phyloP scores from a whole-genome alignment of 2,888 invertebrate species.

The Zhuqinia jingwanae region DNA sequence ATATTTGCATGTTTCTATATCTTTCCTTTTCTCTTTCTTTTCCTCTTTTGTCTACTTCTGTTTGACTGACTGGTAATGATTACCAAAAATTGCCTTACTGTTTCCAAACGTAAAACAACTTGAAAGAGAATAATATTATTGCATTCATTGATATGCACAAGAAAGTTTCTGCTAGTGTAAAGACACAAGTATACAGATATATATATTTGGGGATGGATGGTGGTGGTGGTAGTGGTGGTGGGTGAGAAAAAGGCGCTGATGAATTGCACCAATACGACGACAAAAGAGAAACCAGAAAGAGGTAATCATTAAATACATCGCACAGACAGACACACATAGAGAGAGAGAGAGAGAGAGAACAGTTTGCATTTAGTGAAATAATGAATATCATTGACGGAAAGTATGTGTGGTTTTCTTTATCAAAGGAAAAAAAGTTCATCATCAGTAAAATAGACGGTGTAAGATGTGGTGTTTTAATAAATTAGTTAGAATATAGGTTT shows the following conservation, averaged over 20 bases:
- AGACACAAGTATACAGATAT: too few relatives aligned
- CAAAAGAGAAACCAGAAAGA: neutral
- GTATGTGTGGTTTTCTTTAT: conserved; percentile 11
- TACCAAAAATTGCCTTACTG: conserved; percentile 32
- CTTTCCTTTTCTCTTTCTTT: neutral
- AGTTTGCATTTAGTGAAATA: neutral
- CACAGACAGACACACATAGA: too few relatives aligned
- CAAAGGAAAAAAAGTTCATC: conserved; percentile 35
- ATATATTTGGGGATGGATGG: too few relatives aligned
- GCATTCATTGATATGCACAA: too few relatives aligned
- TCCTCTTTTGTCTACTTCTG: conserved; percentile 31
- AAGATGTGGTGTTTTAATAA: neutral
- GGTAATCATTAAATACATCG: neutral
- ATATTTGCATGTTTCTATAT: too few relatives aligned
- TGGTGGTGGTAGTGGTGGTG: neutral
- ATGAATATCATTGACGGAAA: conserved; percentile 19
- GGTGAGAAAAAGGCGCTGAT: neutral
- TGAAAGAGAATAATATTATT: neutral
- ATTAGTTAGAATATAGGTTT: neutral
- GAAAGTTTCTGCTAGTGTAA: too few relatives aligned
- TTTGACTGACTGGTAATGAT: conserved; percentile 53
- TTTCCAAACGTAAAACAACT: conserved; percentile 3
- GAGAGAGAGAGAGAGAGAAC: neutral
- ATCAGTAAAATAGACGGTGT: neutral
- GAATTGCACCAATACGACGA: neutral